Evolutionary conservation across 2,888 invertebrate genomes (phyloP), one percentile per base, ranked within the genome.

Genomic region (Drosophila atripex): DNA sequence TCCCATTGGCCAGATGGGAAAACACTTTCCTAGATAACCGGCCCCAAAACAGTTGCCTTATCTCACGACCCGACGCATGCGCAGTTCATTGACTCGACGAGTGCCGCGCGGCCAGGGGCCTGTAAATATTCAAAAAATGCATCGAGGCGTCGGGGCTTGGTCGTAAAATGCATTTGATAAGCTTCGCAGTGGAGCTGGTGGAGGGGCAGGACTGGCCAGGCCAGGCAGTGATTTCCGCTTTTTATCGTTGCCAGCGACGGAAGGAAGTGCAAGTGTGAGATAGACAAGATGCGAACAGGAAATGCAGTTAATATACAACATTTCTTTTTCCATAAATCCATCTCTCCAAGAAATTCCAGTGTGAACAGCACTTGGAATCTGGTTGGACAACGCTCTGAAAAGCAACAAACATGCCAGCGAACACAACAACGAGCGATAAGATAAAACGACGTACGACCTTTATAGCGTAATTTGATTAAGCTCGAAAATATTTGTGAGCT

Each of bases 391-490:
- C n/a, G n/a, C n/a, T n/a, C 39, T 45, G 52, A 52, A 59, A 18
- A 50, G 45, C 55, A 46, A 63, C 35, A 55, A 56, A 55, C 47
- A 53, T 51, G 32, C 32, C 12, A n/a, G n/a, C n/a, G n/a, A n/a
- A n/a, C n/a, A 52, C 63, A 38, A 43, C 23, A 50, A 46, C 41
- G 43, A 25, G 45, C 53, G 85, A 85, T 85, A 89, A 85, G 85
- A 85, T 85, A 89, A 88, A 75, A 54, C 66, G 21, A 73, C 76
- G 86, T 71, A 89, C 89, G 85, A 85, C 88, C 89, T 85, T 85
- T 85, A 85, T 88, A 77, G 84, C 89, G 83, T 85, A 88, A 89
- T 85, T 85, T 89, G 78, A 85, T 85, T 85, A 86, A 83, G 85
- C 88, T 83, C 77, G 69, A 71, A 87, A 84, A 88, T 88, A 87